Evolutionary conservation across 1,140 invertebrate species (phyloP), one percentile per base, ranked within the genome.

Genomic region (Solenopsis invicta): DNA sequence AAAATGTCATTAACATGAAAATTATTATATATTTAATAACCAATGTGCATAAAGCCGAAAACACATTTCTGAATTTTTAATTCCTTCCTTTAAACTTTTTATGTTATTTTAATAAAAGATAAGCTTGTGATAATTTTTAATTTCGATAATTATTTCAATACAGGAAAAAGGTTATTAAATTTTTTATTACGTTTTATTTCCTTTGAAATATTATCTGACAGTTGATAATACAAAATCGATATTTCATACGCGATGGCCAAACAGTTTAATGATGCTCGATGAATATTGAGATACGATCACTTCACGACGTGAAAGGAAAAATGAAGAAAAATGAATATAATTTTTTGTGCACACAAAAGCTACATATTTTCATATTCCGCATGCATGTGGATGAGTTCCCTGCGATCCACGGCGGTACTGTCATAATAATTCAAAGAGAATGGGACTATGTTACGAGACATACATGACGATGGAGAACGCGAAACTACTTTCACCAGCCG

Each of bases 401-500:
- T 16, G 54, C 8, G 6, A 34, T 12, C 13, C 1, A 67, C 34
- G 3, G 13, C 9, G 13, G n/a, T 9, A 9, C 37, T 56, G 12
- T 37, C 12, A 61, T 82, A 50, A 62, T 75, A 75, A 75, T 62
- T 84, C 5, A 9, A 84, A 74, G 29, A 6, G 34, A 61, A 74
- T 18, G 10, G 16, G 9, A 48, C 18, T 69, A 67, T 41, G 41
- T 59, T 48, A n/a, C 13, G 24, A 21, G 21, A 34, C 24, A 59
- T 16, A n/a, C 54, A 21, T 24, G 50, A 45, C 16, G n/a, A 0
- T 34, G 34, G 48, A 82, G 29, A 80, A 50, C 48, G 21, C 2
- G 37, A 61, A 71, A 66, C 45, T 64, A 66, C 88, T 88, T 88
- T 89, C 86, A 72, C 72, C 37, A 12, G 41, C 18, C 16, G 45